Conservation (phyloP, 2,888 invertebrate genomes). For the Pheosia tremula region DNA sequence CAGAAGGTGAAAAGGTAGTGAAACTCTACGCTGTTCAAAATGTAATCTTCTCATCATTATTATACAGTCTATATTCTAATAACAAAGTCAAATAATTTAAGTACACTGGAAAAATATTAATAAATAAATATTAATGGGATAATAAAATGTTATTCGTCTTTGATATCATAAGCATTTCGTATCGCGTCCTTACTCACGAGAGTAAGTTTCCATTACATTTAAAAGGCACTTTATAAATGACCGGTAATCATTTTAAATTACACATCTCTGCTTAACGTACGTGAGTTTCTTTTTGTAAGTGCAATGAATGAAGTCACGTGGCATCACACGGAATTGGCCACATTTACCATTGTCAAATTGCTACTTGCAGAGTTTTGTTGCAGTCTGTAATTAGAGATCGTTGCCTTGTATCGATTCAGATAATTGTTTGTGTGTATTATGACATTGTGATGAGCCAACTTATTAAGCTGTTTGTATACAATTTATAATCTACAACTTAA, state of each 20-base stretch:
- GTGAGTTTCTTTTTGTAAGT: constrained; percentile 42
- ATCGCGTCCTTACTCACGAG: constrained; percentile 14
- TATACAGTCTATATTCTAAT: background rate
- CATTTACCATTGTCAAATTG: constrained; percentile 60
- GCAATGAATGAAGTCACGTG: constrained; percentile 61
- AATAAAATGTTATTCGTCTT: constrained; percentile 1
- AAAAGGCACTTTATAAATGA: constrained; percentile 54
- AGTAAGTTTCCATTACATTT: constrained; percentile 40
- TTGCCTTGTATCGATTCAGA: constrained; percentile 41
- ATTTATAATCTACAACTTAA: no score
- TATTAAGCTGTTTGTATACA: background rate
- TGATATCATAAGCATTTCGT: constrained; percentile 3
- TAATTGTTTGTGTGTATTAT: constrained; percentile 39
- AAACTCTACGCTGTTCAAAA: background rate
- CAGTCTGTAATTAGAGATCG: constrained; percentile 46
- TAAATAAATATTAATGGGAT: constrained; percentile 4
- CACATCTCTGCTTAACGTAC: constrained; percentile 44
- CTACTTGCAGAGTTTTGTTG: constrained; percentile 51
- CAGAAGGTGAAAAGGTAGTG: background rate
- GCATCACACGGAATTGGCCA: constrained; percentile 49
- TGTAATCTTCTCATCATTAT: background rate
- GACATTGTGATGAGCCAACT: constrained; percentile 14
- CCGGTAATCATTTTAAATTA: constrained; percentile 61
- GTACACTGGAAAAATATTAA: no score
- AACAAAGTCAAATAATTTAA: background rate